Percentiles rank a stretch among this genome's conserved stretches.
phyloP scores from a whole-genome alignment of 1,140 invertebrate genomes.

The Drosophila mayri region DNA sequence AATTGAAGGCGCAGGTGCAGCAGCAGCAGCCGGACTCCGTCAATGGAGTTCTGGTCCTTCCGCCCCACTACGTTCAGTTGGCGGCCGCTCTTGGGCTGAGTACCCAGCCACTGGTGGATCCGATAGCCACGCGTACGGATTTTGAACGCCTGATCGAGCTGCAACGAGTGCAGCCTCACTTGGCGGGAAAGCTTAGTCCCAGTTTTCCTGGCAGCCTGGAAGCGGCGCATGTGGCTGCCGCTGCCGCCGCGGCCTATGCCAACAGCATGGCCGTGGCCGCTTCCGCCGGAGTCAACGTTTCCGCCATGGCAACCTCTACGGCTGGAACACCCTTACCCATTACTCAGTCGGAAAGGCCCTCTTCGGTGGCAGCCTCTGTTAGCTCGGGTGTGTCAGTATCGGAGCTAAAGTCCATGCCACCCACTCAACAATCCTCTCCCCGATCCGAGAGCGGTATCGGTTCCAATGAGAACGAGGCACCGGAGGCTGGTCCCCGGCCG shows the following conservation, averaged over 20 bases:
- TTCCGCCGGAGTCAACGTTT: conserved; percentile 29
- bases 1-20: conserved; percentile 54
- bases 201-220: conserved; percentile 70
- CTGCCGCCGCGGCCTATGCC: conserved; percentile 72
- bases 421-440: conserved; percentile 70
- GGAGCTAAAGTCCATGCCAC: conserved; percentile 67
- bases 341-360: conserved; percentile 51
- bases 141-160: conserved; percentile 81
- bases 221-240: conserved; percentile 75
- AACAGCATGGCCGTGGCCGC: conserved; percentile 64
- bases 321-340: conserved; percentile 19
- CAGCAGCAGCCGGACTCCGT: conserved; percentile 40
- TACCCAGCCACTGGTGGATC: conserved; percentile 74
- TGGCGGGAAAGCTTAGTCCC: conserved; percentile 70
- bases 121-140: conserved; percentile 75
- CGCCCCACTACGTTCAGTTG: conserved; percentile 82
- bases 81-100: conserved; percentile 78
- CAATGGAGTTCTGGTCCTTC: conserved; percentile 70
- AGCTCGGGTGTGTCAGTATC: conserved; percentile 69
- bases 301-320: conserved; percentile 30
- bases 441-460: conserved; percentile 72
- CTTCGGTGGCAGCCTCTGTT: conserved; percentile 67
- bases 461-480: conserved; percentile 66
- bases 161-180: conserved; percentile 74
- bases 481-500: conserved; percentile 62